Conservation (phyloP, 2,113 vertebrate genomes). For the Phalacrocorax brasilianus region DNA sequence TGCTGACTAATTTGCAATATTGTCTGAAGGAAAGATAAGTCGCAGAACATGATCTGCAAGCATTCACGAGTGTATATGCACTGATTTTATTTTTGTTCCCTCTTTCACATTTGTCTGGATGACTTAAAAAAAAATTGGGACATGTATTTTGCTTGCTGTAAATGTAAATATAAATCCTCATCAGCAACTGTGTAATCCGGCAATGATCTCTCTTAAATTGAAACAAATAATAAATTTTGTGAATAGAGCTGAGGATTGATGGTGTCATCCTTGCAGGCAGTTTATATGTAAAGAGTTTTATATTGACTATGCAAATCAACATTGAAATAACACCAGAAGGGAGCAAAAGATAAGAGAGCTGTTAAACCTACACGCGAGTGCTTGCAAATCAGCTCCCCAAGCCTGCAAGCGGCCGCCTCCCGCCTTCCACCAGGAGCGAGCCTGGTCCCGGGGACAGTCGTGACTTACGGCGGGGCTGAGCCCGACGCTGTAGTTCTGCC, state of each 20-base stretch:
- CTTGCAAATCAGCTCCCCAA: background rate
- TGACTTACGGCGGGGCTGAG: background rate
- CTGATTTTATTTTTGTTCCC: background rate
- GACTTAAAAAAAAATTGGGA: background rate
- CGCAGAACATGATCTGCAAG: background rate
- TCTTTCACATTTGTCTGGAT: background rate
- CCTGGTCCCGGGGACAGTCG: fast-evolving
- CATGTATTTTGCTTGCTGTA: slow-evolving; percentile 25
- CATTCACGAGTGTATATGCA: background rate
- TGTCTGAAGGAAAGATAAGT: slow-evolving; percentile 20
- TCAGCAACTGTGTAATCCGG: slow-evolving; percentile 21
- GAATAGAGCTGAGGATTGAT: slow-evolving; percentile 32
- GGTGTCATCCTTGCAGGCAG: slow-evolving; percentile 55
- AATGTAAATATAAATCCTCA: slow-evolving; percentile 57
- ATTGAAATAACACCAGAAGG: slow-evolving; percentile 38
- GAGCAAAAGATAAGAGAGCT: slow-evolving; percentile 29
- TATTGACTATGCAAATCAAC: slow-evolving; percentile 38
- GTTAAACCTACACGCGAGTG: background rate
- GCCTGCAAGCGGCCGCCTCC: background rate
- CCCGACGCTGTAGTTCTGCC: fast-evolving
- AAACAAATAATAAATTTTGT: slow-evolving; percentile 44
- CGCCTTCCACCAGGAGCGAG: background rate
- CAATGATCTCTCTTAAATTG: slow-evolving; percentile 42
- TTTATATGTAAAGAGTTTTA: slow-evolving; percentile 25
- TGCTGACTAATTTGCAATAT: slow-evolving; percentile 46